Conservation (phyloP, 2,797 vertebrate genomes). For the Sphenodon punctatus region DNA sequence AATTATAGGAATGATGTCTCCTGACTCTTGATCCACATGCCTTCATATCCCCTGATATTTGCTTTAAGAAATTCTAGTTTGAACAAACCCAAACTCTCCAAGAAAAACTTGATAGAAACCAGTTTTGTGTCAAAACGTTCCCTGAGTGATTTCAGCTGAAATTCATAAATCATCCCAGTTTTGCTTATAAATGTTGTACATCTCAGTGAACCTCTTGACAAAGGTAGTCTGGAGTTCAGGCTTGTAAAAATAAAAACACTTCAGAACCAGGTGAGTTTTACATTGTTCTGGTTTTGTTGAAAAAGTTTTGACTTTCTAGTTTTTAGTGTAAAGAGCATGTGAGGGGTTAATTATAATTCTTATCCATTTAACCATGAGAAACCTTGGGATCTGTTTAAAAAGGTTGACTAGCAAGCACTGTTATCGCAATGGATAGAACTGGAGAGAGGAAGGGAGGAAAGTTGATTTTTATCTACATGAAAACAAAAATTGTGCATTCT, state of each 20-base stretch:
- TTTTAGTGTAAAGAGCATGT: background rate
- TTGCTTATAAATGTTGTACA: background rate
- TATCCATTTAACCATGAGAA: background rate
- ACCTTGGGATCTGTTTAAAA: background rate
- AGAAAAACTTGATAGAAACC: background rate
- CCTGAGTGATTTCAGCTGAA: background rate
- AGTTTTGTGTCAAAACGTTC: background rate
- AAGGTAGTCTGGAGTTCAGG: background rate
- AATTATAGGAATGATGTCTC: too few species aligned
- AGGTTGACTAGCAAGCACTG: background rate
- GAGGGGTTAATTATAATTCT: background rate
- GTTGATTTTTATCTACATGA: conserved; percentile 18
- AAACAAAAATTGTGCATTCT: conserved; percentile 21
- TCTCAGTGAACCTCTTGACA: background rate
- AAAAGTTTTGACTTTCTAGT: background rate
- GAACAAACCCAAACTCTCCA: background rate
- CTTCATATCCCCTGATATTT: background rate
- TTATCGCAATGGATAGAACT: background rate
- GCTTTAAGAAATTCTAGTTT: background rate
- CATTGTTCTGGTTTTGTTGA: background rate
- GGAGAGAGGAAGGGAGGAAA: background rate
- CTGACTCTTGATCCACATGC: too few species aligned
- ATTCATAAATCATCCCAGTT: background rate
- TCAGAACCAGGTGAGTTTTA: background rate
- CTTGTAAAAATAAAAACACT: background rate